These are phyloP conservation scores for Thymelicus acteon DNA, from an alignment of 2,888 invertebrate species.

Conservation along the genomic window DNA sequence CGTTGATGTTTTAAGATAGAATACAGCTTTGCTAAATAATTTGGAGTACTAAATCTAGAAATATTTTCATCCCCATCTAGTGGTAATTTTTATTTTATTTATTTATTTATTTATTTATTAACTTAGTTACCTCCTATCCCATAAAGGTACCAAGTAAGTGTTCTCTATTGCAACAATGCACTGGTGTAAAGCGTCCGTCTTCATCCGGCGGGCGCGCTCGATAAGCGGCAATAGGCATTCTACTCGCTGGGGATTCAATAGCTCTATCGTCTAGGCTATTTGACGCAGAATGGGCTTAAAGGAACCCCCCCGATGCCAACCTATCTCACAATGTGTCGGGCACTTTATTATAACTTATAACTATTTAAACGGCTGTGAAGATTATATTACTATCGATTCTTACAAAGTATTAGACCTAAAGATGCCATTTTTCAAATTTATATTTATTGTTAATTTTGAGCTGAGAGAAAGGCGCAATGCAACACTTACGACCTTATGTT, in stretches of 20 bases:
- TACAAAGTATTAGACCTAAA: neutral
- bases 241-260: constrained; percentile 79
- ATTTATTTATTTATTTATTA: too few species aligned
- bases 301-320: constrained; percentile 54
- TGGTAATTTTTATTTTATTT: too few species aligned
- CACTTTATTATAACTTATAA: constrained; percentile 4
- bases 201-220: constrained; percentile 57
- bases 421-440: too few species aligned
- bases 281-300: constrained; percentile 76
- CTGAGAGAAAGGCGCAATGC: too few species aligned
- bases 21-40: too few species aligned
- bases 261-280: constrained; percentile 74
- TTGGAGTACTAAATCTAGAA: too few species aligned
- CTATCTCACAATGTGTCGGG: constrained; percentile 20
- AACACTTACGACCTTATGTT: too few species aligned
- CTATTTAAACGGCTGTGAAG: neutral
- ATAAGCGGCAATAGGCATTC: constrained; percentile 83
- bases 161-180: constrained; percentile 62
- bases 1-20: too few species aligned
- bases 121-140: neutral
- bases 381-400: neutral
- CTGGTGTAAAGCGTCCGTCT: constrained; percentile 65
- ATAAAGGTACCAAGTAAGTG: constrained; percentile 29
- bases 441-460: too few species aligned
- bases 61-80: too few species aligned